phyloP scores from a whole-genome alignment of 2,888 invertebrate genomes.

The Dorcus parallelipipedus region DNA sequence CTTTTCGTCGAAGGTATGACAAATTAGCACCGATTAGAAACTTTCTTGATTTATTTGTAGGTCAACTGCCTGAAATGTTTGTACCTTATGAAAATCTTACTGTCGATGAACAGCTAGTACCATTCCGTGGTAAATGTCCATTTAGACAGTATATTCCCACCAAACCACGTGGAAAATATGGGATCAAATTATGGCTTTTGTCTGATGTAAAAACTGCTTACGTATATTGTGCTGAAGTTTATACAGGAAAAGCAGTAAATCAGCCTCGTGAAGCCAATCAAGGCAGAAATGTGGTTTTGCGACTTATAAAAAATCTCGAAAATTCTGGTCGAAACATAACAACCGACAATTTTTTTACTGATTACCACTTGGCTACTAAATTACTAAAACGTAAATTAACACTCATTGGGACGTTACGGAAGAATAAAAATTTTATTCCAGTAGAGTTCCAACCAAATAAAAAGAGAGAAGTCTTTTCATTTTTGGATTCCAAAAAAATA shows the following conservation, averaged over 20 bases:
- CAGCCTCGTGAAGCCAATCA: not conserved
- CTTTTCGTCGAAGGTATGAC: not conserved
- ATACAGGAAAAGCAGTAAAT: too few relatives aligned
- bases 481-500: conserved; percentile 27
- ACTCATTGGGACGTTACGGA: not conserved
- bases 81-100: conserved; percentile 1
- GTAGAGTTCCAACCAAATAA: not conserved
- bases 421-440: not conserved
- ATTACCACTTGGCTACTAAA: not conserved
- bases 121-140: conserved; percentile 1
- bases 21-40: not conserved
- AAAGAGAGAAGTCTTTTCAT: conserved; percentile 14
- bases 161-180: conserved; percentile 6
- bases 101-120: conserved; percentile 8
- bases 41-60: conserved; percentile 4
- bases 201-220: too few relatives aligned
- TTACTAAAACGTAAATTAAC: not conserved
- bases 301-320: conserved; percentile 6
- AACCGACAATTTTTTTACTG: not conserved
- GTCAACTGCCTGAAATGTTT: conserved; percentile 3
- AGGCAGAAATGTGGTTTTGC: conserved; percentile 9
- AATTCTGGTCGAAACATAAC: conserved; percentile 3
- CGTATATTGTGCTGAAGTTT: too few relatives aligned
- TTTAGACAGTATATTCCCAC: conserved; percentile 1
- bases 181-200: not conserved